phyloP scores from a whole-genome alignment of 2,888 invertebrate species.

The Rosalia funebris region DNA sequence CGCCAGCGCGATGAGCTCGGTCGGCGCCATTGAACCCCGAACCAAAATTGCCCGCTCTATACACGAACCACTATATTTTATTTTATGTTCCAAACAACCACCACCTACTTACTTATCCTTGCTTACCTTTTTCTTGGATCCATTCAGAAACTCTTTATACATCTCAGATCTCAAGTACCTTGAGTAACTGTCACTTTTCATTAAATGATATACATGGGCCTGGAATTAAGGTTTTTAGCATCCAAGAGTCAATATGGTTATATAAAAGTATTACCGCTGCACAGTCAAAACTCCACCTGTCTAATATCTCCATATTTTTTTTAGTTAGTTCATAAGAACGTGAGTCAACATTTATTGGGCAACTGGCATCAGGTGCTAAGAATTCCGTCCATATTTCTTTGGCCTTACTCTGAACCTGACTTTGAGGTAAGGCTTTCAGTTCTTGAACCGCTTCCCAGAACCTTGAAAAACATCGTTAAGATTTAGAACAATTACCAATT shows the following conservation, averaged over 20 bases:
- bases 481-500: not conserved
- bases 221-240: slow-evolving; percentile 56
- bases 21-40: too few species aligned
- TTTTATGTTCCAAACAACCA: slow-evolving; percentile 46
- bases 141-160: slow-evolving; percentile 97
- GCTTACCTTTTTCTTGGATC: slow-evolving; percentile 94
- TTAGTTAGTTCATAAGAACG: slow-evolving; percentile 86
- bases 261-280: slow-evolving; percentile 80
- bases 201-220: slow-evolving; percentile 98
- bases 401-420: slow-evolving; percentile 84
- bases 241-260: slow-evolving; percentile 4
- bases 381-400: slow-evolving; percentile 93
- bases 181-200: slow-evolving; percentile 99
- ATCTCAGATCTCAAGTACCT: slow-evolving; percentile 97
- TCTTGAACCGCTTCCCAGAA: slow-evolving; percentile 97
- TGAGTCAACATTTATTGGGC: slow-evolving; percentile 97
- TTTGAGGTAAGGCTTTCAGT: slow-evolving; percentile 87
- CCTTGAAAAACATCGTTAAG: slow-evolving; percentile 63
- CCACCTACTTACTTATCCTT: slow-evolving; percentile 24
- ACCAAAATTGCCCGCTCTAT: too few species aligned
- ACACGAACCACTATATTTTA: too few species aligned
- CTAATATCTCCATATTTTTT: slow-evolving; percentile 82
- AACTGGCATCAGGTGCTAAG: slow-evolving; percentile 91
- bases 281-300: slow-evolving; percentile 96
- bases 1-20: too few species aligned